Evolutionary conservation across 2,797 vertebrate genomes (phyloP).

Genomic region (Siniperca scherzeri): DNA sequence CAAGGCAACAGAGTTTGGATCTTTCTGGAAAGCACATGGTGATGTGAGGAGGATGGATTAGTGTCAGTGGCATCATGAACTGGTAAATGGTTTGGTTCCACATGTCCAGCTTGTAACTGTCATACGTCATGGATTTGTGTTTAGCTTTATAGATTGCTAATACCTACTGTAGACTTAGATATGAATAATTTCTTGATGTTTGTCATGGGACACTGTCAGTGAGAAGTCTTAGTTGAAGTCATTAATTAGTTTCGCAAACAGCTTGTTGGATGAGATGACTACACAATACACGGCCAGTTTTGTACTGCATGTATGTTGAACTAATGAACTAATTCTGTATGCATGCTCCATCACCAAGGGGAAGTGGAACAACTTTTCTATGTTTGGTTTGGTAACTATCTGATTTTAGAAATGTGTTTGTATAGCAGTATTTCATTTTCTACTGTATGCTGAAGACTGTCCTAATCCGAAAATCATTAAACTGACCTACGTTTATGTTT

Average conservation of each 20-base stretch:
- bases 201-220: not conserved
- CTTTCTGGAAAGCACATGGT: conserved; percentile 1
- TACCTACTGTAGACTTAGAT: not conserved
- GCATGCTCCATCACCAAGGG: not conserved
- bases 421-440: not conserved
- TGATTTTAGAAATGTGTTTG: not conserved
- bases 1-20: conserved; percentile 13
- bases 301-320: not conserved
- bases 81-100: conserved; percentile 62
- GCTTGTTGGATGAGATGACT: not conserved
- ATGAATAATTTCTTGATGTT: not conserved
- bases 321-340: not conserved
- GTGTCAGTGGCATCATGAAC: conserved; percentile 65
- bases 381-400: not conserved
- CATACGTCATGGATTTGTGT: not conserved
- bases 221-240: not conserved
- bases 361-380: not conserved
- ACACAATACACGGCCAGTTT: not conserved
- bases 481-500: not conserved
- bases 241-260: not conserved
- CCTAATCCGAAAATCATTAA: not conserved
- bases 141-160: not conserved
- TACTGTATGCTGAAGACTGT: not conserved
- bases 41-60: conserved; percentile 47
- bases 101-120: conserved; percentile 14